Evolutionary conservation across 2,797 vertebrate species (phyloP).

Genomic region (Echeneis naucrates): DNA sequence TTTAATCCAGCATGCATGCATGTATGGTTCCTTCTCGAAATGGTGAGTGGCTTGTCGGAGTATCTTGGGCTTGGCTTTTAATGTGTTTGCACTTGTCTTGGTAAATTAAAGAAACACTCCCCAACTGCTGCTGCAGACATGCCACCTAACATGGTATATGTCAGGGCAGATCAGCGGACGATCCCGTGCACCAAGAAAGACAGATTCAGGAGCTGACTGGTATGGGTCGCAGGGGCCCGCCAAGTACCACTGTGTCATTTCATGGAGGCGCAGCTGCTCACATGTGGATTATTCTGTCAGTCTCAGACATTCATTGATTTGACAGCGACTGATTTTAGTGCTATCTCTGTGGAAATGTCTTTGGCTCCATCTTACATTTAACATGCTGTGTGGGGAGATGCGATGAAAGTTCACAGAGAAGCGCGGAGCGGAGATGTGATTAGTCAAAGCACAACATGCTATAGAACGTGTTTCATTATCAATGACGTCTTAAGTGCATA

Average conservation of each 20-base stretch:
- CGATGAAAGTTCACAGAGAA: slow-evolving; percentile 44
- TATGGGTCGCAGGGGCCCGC: slow-evolving; percentile 41
- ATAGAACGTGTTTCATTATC: slow-evolving; percentile 39
- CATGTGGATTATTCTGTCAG: slow-evolving; percentile 67
- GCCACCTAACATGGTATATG: slow-evolving; percentile 68
- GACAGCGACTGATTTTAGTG: slow-evolving; percentile 74
- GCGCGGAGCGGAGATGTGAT: slow-evolving; percentile 35
- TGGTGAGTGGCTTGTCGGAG: slow-evolving; percentile 12
- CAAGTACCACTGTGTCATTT: slow-evolving; percentile 53
- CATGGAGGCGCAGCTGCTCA: slow-evolving; percentile 54
- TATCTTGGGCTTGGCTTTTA: slow-evolving; percentile 64
- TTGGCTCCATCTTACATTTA: slow-evolving; percentile 60
- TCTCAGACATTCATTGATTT: slow-evolving; percentile 62
- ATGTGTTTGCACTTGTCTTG: slow-evolving; percentile 75
- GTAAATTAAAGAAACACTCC: slow-evolving; percentile 74
- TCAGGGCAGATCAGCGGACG: slow-evolving; percentile 68
- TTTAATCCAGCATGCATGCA: slow-evolving; percentile 60
- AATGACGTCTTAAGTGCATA: slow-evolving; percentile 39
- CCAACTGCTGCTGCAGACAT: slow-evolving; percentile 61
- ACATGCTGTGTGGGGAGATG: slow-evolving; percentile 40
- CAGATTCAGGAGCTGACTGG: slow-evolving; percentile 54
- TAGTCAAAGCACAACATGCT: slow-evolving; percentile 37
- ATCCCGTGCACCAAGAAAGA: slow-evolving; percentile 46
- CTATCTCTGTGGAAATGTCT: slow-evolving; percentile 57
- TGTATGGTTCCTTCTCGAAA: slow-evolving; percentile 58